Percentiles rank a stretch among this genome's conserved stretches.
Conservation (phyloP, 1,140 invertebrate genomes). For the Paraescarpia echinospica region DNA sequence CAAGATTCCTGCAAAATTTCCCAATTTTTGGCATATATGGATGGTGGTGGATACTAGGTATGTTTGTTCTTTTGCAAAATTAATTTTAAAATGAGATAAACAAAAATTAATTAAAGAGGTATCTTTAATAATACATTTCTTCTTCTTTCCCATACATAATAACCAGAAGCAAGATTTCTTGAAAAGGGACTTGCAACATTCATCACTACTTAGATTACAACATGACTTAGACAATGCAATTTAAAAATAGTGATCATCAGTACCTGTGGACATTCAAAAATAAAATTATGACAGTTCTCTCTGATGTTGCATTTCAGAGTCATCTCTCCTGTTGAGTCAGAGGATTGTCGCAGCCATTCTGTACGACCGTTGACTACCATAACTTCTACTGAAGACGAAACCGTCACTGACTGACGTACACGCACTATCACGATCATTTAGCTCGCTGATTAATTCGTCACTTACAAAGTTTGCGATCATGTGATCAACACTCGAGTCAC, state of each 20-base stretch:
- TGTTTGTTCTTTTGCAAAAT: too few species aligned
- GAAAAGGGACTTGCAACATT: too few species aligned
- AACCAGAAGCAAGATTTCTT: too few species aligned
- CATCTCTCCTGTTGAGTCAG: not conserved
- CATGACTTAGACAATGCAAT: too few species aligned
- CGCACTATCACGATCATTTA: conserved; percentile 12
- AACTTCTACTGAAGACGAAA: not conserved
- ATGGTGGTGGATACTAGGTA: too few species aligned
- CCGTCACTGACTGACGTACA: conserved; percentile 16
- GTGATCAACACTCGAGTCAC: not conserved
- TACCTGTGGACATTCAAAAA: not conserved
- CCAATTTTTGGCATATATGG: too few species aligned
- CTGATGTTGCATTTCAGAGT: not conserved
- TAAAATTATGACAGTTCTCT: not conserved
- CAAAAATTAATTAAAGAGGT: too few species aligned
- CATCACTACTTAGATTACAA: too few species aligned
- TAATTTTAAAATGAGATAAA: too few species aligned
- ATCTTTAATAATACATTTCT: too few species aligned
- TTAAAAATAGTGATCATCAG: not conserved
- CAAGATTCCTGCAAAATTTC: too few species aligned
- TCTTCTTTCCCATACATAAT: too few species aligned
- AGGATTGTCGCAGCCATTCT: not conserved
- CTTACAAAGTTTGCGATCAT: conserved; percentile 13
- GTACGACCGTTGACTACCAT: not conserved
- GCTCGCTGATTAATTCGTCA: conserved; percentile 8